Conservation (phyloP, 2,113 vertebrate species). For the Fukomys damarensis region DNA sequence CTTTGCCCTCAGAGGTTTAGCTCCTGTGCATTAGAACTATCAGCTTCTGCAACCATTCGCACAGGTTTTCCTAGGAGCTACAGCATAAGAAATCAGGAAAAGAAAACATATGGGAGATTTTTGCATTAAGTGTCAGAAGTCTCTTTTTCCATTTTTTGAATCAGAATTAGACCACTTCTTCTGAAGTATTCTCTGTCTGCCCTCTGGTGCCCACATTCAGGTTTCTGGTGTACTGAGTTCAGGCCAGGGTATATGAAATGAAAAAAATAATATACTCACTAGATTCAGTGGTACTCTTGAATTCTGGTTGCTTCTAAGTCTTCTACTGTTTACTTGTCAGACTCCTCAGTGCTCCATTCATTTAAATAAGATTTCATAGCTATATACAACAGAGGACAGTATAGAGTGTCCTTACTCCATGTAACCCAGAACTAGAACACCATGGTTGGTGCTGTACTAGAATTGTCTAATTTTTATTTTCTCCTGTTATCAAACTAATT, state of each 20-base stretch:
- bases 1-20: neutral
- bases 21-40: neutral
- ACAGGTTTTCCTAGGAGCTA: neutral
- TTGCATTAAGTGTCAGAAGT: neutral
- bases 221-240: neutral
- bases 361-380: neutral
- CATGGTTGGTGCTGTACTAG: neutral
- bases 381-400: neutral
- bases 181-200: neutral
- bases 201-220: neutral
- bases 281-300: neutral
- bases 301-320: neutral
- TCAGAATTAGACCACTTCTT: neutral
- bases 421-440: neutral
- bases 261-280: neutral
- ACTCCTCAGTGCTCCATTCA: neutral
- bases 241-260: neutral
- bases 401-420: neutral
- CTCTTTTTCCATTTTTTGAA: neutral
- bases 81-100: neutral
- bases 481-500: neutral
- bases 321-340: neutral
- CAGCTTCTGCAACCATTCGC: neutral
- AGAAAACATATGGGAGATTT: neutral
- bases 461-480: constrained; percentile 20